A percentile compares a stretch with the other conserved stretches of the same genome.
phyloP scores from a whole-genome alignment of 2,888 invertebrate genomes.

The Schizotus pectinicornis region DNA sequence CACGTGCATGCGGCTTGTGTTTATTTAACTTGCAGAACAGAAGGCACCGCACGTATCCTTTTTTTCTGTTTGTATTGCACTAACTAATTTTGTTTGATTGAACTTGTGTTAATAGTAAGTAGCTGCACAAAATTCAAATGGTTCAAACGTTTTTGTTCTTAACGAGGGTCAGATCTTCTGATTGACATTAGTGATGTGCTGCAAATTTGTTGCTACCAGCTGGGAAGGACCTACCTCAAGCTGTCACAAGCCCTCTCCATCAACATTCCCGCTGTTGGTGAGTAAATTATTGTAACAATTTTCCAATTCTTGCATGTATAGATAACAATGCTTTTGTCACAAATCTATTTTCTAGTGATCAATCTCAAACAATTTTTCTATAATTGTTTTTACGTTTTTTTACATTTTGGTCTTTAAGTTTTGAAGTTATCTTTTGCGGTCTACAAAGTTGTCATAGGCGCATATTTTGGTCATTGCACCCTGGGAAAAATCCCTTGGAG shows the following conservation, averaged over 20 bases:
- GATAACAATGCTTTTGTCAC: too few relatives aligned
- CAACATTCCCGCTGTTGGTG: conserved; percentile 85
- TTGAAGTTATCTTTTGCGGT: too few relatives aligned
- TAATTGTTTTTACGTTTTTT: too few relatives aligned
- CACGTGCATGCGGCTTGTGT: conserved; percentile 97
- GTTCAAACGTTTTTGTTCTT: conserved; percentile 45
- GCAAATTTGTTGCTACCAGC: conserved; percentile 93
- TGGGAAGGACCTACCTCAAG: conserved; percentile 91
- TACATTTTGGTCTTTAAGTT: too few relatives aligned
- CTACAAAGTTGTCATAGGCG: too few relatives aligned
- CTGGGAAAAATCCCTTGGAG: background rate
- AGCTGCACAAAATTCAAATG: background rate
- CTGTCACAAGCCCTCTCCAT: conserved; percentile 89
- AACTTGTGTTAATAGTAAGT: too few relatives aligned
- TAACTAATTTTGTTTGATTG: too few relatives aligned
- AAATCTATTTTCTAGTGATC: too few relatives aligned
- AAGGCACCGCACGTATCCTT: conserved; percentile 86
- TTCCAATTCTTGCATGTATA: background rate
- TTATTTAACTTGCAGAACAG: conserved; percentile 94
- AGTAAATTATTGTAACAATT: conserved; percentile 56
- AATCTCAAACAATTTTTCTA: too few relatives aligned
- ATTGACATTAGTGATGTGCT: conserved; percentile 98
- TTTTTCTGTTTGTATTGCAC: too few relatives aligned
- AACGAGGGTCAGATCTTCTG: conserved; percentile 74
- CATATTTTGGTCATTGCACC: too few relatives aligned